phyloP scores from a whole-genome alignment of 2,113 vertebrate genomes.

The Platycercus adscitus region DNA sequence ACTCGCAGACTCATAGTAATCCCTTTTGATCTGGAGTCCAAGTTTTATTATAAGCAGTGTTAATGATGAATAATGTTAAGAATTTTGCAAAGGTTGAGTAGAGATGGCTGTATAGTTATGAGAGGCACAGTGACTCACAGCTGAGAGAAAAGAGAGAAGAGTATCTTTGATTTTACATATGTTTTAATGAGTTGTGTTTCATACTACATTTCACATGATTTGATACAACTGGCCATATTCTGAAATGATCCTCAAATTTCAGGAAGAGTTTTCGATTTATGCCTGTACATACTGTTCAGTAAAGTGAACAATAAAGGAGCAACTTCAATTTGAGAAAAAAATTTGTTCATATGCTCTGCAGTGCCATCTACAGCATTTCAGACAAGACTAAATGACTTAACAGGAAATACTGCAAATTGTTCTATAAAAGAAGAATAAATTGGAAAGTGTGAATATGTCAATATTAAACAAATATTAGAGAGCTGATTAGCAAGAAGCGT shows the following conservation, averaged over 20 bases:
- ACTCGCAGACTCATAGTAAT: neutral
- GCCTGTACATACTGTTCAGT: neutral
- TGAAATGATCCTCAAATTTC: neutral
- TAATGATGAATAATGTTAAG: neutral
- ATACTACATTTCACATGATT: neutral
- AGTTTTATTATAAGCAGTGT: neutral
- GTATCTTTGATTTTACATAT: neutral
- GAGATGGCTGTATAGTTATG: neutral
- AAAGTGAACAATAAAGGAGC: neutral
- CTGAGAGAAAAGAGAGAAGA: neutral
- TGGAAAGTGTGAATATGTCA: neutral
- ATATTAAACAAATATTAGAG: neutral
- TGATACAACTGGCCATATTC: neutral
- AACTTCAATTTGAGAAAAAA: neutral
- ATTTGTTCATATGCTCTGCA: neutral
- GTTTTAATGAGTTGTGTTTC: neutral
- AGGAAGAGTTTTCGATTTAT: neutral
- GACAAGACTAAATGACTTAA: neutral
- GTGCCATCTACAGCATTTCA: conserved; percentile 21
- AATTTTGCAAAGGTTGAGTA: neutral
- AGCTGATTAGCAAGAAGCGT: neutral
- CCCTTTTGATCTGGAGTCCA: neutral
- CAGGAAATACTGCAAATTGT: neutral
- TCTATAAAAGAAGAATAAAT: neutral
- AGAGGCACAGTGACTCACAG: neutral